Base-by-base conservation (phyloP, 2,113 vertebrate species). In the Scophthalmus maximus region DNA sequence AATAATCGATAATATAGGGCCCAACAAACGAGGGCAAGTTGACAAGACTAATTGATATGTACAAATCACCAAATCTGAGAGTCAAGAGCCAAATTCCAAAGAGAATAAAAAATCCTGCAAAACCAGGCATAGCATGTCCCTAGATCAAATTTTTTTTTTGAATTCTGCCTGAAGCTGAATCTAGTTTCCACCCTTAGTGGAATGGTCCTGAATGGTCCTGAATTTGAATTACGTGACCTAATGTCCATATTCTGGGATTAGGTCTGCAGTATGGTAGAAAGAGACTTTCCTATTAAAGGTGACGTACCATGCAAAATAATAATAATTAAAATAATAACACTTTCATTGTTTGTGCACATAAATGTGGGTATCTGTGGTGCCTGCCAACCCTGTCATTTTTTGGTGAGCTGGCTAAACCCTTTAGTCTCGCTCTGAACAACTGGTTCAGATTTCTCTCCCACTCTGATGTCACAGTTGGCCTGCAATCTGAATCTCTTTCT, bases 161-260 rank as follows among this genome's bases (percentile, higher is more conserved):
- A 63, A 42, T 60, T 44, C 3, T 44, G 34, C 62, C 63, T 67
- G 36, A 67, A 68, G 46, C 46, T 53, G 6, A 46, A 68, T 20
- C 8, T 20, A 6, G 17, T 12, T 64, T 64, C 15, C 12, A 52
- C 56, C 46, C 22, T 18, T 53, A 8, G 17, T 22, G 12, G 12
- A 1, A 2, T 5, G 12, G 9, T 63, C 42, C 8, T 30, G 29
- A 30, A 8, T 46, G 42, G 42, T 6, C 42, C 9, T 40, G 29
- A 67, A 68, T 57, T 14, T 18, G 12, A 56, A 50, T 49, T 49
- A 5, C 8, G 34, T 49, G 18, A 46, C n/a, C 44, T 20, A 15
- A 7, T 68, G 27, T 52, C 6, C 42, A 60, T 36, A 46, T 27
- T 44, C 26, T 9, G 9, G 9, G 7, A 22, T 6, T 4, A 11